Evolutionary conservation across 2,888 invertebrate genomes (phyloP).

Genomic region (Trisateles emortualis): DNA sequence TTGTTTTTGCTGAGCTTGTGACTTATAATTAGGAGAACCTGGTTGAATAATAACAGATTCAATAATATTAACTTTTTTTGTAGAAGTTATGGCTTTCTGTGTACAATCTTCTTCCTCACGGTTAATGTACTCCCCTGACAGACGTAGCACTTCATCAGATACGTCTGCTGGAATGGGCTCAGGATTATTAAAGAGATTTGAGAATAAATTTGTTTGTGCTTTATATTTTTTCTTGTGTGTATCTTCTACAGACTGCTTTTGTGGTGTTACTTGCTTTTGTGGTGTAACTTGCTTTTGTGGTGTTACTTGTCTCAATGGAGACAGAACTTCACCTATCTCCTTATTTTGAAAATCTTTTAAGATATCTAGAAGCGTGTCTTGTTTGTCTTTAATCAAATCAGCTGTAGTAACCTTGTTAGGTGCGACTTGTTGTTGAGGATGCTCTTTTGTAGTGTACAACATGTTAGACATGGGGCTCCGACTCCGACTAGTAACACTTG

Average conservation of each 20-base stretch:
- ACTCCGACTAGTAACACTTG: conserved; percentile 52
- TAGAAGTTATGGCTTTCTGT: conserved; percentile 57
- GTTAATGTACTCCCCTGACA: conserved; percentile 41
- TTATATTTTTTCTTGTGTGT: conserved; percentile 17
- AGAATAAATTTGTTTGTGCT: conserved; percentile 19
- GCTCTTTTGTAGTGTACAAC: conserved; percentile 53
- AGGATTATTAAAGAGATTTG: conserved; percentile 30
- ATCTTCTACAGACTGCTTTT: conserved; percentile 28
- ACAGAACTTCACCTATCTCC: conserved; percentile 46
- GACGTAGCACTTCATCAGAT: conserved; percentile 58
- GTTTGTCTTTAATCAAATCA: conserved; percentile 62
- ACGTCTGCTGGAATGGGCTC: conserved; percentile 56
- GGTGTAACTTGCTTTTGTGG: conserved; percentile 26
- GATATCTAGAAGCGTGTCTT: conserved; percentile 64
- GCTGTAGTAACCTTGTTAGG: conserved; percentile 39
- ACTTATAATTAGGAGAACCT: conserved; percentile 21
- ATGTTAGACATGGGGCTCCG: conserved; percentile 62
- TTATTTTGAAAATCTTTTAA: conserved; percentile 65
- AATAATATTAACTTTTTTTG: conserved; percentile 71
- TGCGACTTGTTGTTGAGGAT: conserved; percentile 37
- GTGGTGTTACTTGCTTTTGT: conserved; percentile 26
- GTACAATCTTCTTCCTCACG: conserved; percentile 30
- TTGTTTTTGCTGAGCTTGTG: conserved; percentile 17
- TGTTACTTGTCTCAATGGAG: conserved; percentile 34
- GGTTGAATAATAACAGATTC: conserved; percentile 72